A percentile compares a stretch with the other conserved stretches of the same genome.
Evolutionary conservation across 2,797 vertebrate genomes (phyloP).

Genomic region (Acanthopagrus latus): DNA sequence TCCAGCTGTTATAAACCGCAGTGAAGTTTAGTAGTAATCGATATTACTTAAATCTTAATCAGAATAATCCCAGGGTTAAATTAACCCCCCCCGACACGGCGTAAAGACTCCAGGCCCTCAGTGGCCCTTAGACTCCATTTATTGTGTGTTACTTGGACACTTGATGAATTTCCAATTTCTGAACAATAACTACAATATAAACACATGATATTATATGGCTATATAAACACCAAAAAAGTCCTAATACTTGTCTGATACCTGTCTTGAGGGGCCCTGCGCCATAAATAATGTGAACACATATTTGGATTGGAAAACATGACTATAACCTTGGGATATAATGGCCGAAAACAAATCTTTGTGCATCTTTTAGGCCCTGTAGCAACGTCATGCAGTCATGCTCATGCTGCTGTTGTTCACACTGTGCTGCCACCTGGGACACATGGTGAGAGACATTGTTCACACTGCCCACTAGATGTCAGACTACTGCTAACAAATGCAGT

Average conservation of each 20-base stretch:
- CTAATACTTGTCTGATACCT: not conserved
- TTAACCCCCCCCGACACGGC: too few relatives aligned
- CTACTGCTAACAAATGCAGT: constrained; percentile 34
- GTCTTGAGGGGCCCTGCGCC: not conserved
- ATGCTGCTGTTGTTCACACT: too few relatives aligned
- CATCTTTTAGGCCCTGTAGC: not conserved
- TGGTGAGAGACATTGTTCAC: not conserved
- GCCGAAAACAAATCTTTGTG: not conserved
- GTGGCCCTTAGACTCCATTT: not conserved
- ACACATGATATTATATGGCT: too few relatives aligned
- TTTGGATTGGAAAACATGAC: not conserved
- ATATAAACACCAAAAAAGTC: not conserved
- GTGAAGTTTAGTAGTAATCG: not conserved
- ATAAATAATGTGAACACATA: not conserved
- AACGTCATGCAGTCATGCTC: not conserved
- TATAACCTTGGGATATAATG: not conserved
- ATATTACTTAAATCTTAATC: not conserved
- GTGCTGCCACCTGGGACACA: not conserved
- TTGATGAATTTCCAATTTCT: not conserved
- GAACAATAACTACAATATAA: not conserved
- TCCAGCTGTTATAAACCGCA: not conserved
- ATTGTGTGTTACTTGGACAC: not conserved
- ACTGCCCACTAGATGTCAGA: constrained; percentile 74
- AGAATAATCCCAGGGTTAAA: not conserved
- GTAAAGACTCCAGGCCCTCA: not conserved